Evolutionary conservation across 1,140 invertebrate genomes (phyloP).

Genomic region (Caenorhabditis elegans): WBcel235 BX284603.4:6898001-6898500

Average conservation of each 20-base stretch:
- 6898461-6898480: too few relatives aligned
- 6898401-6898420: too few relatives aligned
- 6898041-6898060: conserved; percentile 16
- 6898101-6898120: conserved; percentile 37
- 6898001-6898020: background rate
- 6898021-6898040: background rate
- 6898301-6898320: background rate
- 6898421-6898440: too few relatives aligned
- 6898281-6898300: background rate
- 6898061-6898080: conserved; percentile 10
- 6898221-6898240: conserved; percentile 15
- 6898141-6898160: background rate
- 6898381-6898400: too few relatives aligned
- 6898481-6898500: too few relatives aligned
- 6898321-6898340: background rate
- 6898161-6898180: conserved; percentile 35
- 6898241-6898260: background rate
- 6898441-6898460: too few relatives aligned
- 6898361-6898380: background rate
- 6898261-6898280: background rate
- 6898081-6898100: conserved; percentile 32
- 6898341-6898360: conserved; percentile 12
- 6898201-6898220: background rate
- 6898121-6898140: background rate
- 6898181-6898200: background rate